Evolutionary conservation across 2,113 vertebrate species (phyloP).

Genomic region (Phocoena sinus): DNA sequence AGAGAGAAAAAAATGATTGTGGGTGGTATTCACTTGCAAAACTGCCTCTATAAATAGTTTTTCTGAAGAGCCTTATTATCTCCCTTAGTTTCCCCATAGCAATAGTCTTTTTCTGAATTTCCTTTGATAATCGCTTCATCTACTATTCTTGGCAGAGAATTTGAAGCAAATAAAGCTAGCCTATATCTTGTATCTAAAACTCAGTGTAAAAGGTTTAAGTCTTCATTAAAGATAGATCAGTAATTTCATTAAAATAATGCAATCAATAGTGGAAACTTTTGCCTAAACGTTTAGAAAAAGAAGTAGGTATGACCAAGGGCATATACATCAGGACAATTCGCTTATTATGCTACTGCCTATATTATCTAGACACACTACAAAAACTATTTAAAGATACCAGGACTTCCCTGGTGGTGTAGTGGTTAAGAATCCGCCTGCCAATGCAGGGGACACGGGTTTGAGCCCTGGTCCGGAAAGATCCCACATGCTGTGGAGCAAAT

Average conservation of each 20-base stretch:
- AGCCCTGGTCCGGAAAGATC: too few species aligned
- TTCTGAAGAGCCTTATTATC: slow-evolving; percentile 27
- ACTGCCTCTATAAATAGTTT: neutral
- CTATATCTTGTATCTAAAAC: neutral
- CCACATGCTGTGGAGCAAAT: too few species aligned
- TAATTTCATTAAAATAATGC: neutral
- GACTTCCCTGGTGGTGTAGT: too few species aligned
- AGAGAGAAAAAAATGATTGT: neutral
- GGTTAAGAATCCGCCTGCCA: too few species aligned
- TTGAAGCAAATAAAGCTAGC: neutral
- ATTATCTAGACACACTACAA: neutral
- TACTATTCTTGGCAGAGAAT: neutral
- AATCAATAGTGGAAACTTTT: neutral
- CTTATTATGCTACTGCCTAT: neutral
- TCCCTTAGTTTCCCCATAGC: neutral
- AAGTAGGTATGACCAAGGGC: neutral
- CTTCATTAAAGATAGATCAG: neutral
- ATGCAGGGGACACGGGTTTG: too few species aligned
- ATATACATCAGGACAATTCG: neutral
- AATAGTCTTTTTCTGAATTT: neutral
- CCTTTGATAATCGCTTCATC: neutral
- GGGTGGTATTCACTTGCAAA: neutral
- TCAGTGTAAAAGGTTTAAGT: neutral
- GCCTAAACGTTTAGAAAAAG: neutral
- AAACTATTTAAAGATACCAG: neutral